These are phyloP conservation scores for Chesias legatella DNA, from an alignment of 2,888 invertebrate genomes.

Conservation along the genomic window DNA sequence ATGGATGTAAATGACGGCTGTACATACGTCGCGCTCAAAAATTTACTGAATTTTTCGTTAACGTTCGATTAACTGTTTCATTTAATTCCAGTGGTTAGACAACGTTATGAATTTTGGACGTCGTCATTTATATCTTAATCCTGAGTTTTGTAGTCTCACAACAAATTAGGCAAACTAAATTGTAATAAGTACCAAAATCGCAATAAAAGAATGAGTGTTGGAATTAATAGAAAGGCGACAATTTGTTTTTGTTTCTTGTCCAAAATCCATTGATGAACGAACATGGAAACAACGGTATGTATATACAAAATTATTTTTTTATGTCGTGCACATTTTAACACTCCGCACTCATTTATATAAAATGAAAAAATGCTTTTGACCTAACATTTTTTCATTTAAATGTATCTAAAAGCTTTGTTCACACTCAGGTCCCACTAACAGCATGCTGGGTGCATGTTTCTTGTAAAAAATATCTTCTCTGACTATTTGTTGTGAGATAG, in stretches of 20 bases:
- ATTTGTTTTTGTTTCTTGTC: conserved; percentile 61
- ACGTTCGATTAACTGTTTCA: too few species aligned
- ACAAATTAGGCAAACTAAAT: conserved; percentile 71
- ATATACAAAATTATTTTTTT: conserved; percentile 63
- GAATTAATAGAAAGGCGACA: conserved; percentile 78
- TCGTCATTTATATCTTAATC: conserved; percentile 46
- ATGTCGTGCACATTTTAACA: conserved; percentile 65
- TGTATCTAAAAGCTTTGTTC: conserved; percentile 57
- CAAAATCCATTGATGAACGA: conserved; percentile 41
- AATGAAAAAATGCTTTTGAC: conserved; percentile 49
- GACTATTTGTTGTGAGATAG: conserved; percentile 81
- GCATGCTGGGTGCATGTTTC: conserved; percentile 55
- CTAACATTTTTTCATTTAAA: conserved; percentile 42
- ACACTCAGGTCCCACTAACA: conserved; percentile 48
- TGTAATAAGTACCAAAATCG: conserved; percentile 69
- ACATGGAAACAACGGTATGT: conserved; percentile 66
- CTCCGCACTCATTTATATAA: conserved; percentile 63
- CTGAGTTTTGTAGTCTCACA: conserved; percentile 72
- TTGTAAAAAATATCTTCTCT: conserved; percentile 31
- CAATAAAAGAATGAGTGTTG: conserved; percentile 81
- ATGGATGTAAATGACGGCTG: conserved; percentile 51
- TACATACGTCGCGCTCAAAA: conserved; percentile 29
- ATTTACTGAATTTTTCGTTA: conserved; percentile 8
- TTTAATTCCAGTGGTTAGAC: too few species aligned
- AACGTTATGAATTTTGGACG: conserved; percentile 28